These are phyloP conservation scores for Pterophyllum scalare DNA, from an alignment of 2,113 vertebrate genomes.

Conservation along the genomic window DNA sequence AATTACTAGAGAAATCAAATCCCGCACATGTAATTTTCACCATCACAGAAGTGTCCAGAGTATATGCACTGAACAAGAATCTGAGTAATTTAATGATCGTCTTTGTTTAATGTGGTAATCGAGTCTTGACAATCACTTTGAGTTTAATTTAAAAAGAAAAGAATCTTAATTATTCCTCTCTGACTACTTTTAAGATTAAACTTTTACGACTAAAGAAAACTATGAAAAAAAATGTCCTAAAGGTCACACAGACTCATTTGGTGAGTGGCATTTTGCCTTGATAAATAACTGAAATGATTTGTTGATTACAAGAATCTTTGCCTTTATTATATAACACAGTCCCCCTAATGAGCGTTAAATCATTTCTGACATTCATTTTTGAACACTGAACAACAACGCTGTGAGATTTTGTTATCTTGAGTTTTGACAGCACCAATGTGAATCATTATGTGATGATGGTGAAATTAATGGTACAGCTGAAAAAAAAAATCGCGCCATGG, in stretches of 20 bases:
- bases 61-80: not conserved
- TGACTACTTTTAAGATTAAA: not conserved
- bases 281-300: not conserved
- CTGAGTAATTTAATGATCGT: not conserved
- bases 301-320: not conserved
- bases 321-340: not conserved
- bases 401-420: not conserved
- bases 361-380: not conserved
- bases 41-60: not conserved
- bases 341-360: no score
- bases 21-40: not conserved
- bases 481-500: not conserved
- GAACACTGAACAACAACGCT: not conserved
- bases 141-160: not conserved
- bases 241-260: not conserved
- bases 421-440: constrained; percentile 21
- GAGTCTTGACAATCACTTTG: not conserved
- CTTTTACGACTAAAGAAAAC: not conserved
- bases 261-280: not conserved
- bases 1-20: not conserved
- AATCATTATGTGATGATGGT: constrained; percentile 3
- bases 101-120: not conserved
- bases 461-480: not conserved
- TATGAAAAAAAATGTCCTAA: not conserved
- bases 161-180: not conserved